Conservation (phyloP, 2,888 invertebrate genomes). For the Lacanobia oleracea region DNA sequence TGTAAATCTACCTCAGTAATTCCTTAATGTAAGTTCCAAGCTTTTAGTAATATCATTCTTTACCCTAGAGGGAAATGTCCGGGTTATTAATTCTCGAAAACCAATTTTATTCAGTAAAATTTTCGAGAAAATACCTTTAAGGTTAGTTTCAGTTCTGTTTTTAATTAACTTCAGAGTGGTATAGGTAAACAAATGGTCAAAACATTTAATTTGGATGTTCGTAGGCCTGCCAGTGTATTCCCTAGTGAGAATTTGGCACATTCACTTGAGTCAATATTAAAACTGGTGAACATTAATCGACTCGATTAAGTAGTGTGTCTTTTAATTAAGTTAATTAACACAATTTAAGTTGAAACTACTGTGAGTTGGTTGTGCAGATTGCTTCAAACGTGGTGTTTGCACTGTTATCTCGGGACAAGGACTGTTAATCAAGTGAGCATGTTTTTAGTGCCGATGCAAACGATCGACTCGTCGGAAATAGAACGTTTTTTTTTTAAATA, state of each 20-base stretch:
- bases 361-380: neutral
- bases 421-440: neutral
- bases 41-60: conserved; percentile 49
- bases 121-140: conserved; percentile 8
- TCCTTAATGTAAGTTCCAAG: conserved; percentile 30
- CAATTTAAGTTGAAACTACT: neutral
- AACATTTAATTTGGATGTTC: neutral
- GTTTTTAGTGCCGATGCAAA: neutral
- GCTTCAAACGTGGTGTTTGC: neutral
- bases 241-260: neutral
- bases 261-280: neutral
- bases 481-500: too few relatives aligned
- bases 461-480: too few relatives aligned
- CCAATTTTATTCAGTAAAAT: conserved; percentile 23
- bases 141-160: conserved; percentile 4
- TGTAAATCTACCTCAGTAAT: conserved; percentile 51
- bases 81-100: conserved; percentile 42
- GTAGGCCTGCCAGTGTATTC: neutral
- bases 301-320: neutral
- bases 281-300: neutral
- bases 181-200: neutral
- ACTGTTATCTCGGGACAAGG: neutral
- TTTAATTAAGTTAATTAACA: neutral
- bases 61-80: conserved; percentile 31
- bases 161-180: conserved; percentile 21